phyloP scores from a whole-genome alignment of 2,888 invertebrate species.

The Ormyrus rosae region DNA sequence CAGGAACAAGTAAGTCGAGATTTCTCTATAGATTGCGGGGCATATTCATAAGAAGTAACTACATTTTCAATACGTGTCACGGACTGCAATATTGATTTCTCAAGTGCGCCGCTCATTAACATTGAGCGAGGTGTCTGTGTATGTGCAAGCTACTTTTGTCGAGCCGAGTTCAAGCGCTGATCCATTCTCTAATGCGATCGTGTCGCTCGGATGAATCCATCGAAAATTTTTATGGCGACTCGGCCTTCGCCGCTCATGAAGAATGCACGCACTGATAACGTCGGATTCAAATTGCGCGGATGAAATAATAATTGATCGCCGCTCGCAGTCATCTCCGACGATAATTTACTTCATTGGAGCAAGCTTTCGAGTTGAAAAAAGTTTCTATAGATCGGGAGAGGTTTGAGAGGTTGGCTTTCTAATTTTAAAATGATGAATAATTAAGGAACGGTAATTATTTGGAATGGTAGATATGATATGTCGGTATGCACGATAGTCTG shows the following conservation, averaged over 20 bases:
- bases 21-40: conserved; percentile 3
- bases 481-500: no score
- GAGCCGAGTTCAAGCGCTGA: background rate
- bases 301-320: no score
- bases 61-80: conserved; percentile 19
- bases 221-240: conserved; percentile 22
- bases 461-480: no score
- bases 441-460: no score
- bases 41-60: conserved; percentile 33
- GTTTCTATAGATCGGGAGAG: no score
- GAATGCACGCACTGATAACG: background rate
- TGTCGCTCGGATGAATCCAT: conserved; percentile 20
- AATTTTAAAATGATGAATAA: no score
- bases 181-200: conserved; percentile 1
- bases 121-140: background rate
- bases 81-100: conserved; percentile 36
- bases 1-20: conserved; percentile 27
- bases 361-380: no score
- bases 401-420: no score
- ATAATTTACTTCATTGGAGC: no score
- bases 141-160: background rate
- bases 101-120: conserved; percentile 30
- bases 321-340: no score
- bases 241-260: conserved; percentile 10
- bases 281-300: no score